Base-by-base conservation (phyloP, 2,797 vertebrate species). In the Acestrorhynchus altus region DNA sequence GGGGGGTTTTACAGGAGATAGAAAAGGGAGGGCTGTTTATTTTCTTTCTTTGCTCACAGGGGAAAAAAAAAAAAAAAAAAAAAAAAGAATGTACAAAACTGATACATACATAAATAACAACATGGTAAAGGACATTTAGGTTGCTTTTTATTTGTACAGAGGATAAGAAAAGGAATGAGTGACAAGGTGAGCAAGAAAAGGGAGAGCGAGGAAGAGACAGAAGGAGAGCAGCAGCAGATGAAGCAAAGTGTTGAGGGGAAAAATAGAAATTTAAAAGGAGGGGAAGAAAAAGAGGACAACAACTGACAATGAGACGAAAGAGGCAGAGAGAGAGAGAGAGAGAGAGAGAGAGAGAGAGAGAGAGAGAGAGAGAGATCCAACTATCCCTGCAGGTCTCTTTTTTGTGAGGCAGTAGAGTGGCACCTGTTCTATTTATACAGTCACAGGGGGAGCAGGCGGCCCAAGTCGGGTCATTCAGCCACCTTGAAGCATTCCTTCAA, bases 361-460 rank as follows among this genome's bases (percentile, higher is more conserved):
- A 24, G 59, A n/a, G 11, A 1, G 46, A 24, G 39, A 56, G 16
- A 28, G 8, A n/a, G 42, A 42, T 44, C 49, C 22, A 73, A 80
- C 59, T 26, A 77, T 79, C 66, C 40, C 74, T 59, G 42, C 65
- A 63, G 82, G 64, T 79, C 76, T 78, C 69, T 71, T 64, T 80
- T 60, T 26, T 51, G 78, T 65, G 26, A 67, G n/a, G 60, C 70
- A n/a, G 73, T 22, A 81, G 83, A 85, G 74, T 77, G 77, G 74
- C 63, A 83, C 71, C 79, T 81, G 81, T 65, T 77, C 77, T 85
- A 85, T 81, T 80, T 81, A 74, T 80, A 85, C 68, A 59, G 67
- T 67, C 79, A 81, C 77, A 72, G 18, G 74, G 73, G 81, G 56
- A 79, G 70, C 71, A 20, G 66, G 46, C 12, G 64, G 77, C 60